These are phyloP conservation scores for Amphimedon queenslandica DNA, from an alignment of 37 sponge, comb jelly and placozoan species.

Conservation along the genomic window DNA sequence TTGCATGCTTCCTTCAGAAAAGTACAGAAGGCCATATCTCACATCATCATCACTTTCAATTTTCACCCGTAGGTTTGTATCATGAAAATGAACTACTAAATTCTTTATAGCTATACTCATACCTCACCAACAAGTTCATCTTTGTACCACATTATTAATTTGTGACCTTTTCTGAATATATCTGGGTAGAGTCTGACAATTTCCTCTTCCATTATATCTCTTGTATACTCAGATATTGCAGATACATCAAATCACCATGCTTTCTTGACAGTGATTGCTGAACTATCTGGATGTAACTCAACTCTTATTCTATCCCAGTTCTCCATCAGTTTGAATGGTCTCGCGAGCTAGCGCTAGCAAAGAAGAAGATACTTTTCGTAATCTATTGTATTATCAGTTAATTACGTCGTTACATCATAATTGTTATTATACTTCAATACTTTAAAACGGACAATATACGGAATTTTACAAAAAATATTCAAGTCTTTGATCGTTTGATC, in stretches of 20 bases:
- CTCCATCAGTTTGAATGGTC: too few species aligned
- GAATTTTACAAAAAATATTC: too few species aligned
- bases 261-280: not conserved
- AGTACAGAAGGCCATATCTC: not conserved
- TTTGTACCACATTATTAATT: too few species aligned
- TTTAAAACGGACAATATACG: too few species aligned
- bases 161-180: not conserved
- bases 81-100: not conserved
- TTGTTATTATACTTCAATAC: too few species aligned
- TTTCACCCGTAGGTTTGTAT: not conserved
- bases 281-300: too few species aligned
- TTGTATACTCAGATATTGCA: not conserved
- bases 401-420: too few species aligned
- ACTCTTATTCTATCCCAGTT: too few species aligned
- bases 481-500: constrained; percentile 14
- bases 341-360: too few species aligned
- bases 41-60: constrained; percentile 4
- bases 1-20: not conserved
- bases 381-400: too few species aligned
- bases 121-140: not conserved
- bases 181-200: not conserved
- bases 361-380: too few species aligned
- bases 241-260: not conserved
- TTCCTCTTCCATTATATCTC: not conserved
- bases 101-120: not conserved